Conservation (phyloP, 2,113 vertebrate genomes). For the Elaphurus davidianus region DNA sequence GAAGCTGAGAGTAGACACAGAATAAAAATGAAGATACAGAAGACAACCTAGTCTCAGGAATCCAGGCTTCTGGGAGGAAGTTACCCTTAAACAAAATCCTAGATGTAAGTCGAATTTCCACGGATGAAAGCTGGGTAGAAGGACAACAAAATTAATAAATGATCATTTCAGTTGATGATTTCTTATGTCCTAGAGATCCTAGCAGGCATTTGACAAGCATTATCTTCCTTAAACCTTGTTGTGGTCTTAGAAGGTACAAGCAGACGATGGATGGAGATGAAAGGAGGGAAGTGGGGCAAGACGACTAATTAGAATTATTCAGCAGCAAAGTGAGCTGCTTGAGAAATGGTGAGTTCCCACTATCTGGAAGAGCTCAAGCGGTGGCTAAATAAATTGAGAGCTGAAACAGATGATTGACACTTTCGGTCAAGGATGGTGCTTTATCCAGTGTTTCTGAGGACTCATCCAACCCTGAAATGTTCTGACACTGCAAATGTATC, state of each 20-base stretch:
- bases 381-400: neutral
- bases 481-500: neutral
- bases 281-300: neutral
- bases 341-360: neutral
- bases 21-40: accelerated
- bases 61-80: neutral
- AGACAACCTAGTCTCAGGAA: no score
- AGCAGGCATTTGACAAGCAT: neutral
- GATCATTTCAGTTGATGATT: neutral
- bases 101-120: neutral
- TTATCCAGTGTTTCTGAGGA: neutral
- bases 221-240: neutral
- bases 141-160: neutral
- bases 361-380: neutral
- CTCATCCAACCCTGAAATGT: neutral
- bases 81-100: neutral
- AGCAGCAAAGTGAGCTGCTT: neutral
- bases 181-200: neutral
- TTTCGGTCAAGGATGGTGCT: accelerated
- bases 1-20: neutral
- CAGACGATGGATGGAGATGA: accelerated
- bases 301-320: neutral
- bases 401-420: neutral
- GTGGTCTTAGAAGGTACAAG: neutral
- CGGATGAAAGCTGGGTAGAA: neutral